Conservation (phyloP, 2,113 vertebrate species). For the Balaeniceps rex region DNA sequence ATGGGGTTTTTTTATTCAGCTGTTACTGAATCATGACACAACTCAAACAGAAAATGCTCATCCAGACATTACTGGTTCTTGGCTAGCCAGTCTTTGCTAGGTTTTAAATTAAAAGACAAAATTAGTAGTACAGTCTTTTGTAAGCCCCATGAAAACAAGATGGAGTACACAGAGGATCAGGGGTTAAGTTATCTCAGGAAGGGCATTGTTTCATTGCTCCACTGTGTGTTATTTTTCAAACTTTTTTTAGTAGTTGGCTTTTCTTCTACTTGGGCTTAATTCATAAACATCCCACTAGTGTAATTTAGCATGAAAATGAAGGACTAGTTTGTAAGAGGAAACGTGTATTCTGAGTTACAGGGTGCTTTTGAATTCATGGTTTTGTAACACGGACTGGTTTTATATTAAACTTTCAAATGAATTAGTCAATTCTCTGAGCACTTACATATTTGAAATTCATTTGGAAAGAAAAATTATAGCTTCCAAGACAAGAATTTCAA, state of each 20-base stretch:
- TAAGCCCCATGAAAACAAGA: background rate
- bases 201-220: background rate
- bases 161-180: background rate
- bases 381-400: background rate
- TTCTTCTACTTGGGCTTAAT: background rate
- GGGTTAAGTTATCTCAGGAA: background rate
- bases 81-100: background rate
- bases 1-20: background rate
- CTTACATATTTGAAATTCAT: background rate
- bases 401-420: background rate
- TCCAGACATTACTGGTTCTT: background rate
- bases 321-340: background rate
- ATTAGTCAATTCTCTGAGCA: background rate
- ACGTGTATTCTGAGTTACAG: background rate
- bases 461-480: slow-evolving; percentile 8
- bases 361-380: background rate
- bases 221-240: background rate
- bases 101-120: background rate
- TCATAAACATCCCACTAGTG: background rate
- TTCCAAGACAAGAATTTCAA: background rate
- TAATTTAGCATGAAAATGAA: background rate
- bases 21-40: background rate
- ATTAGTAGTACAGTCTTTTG: background rate
- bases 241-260: background rate
- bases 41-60: background rate